Conservation (phyloP, 2,113 vertebrate species). For the Athene noctua region DNA sequence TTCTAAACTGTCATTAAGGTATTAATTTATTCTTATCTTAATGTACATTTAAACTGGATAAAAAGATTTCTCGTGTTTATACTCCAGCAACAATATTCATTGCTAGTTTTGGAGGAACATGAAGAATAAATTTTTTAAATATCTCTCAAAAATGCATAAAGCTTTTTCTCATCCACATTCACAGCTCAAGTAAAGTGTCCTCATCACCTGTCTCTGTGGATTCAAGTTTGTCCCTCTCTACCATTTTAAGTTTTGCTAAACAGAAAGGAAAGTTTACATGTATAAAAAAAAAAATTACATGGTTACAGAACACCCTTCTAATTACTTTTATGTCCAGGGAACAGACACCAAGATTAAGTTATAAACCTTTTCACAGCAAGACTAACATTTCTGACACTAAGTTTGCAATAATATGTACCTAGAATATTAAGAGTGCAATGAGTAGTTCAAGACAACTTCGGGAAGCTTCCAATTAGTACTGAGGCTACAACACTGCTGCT, state of each 20-base stretch:
- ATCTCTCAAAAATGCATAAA: background rate
- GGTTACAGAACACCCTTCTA: background rate
- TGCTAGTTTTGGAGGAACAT: background rate
- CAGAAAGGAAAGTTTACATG: background rate
- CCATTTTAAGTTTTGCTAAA: background rate
- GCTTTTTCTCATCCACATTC: background rate
- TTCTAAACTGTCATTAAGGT: background rate
- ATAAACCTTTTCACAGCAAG: background rate
- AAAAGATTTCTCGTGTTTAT: background rate
- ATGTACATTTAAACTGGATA: background rate
- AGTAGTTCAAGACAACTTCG: background rate
- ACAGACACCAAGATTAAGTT: background rate
- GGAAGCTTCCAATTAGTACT: background rate
- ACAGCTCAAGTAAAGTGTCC: background rate
- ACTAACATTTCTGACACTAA: background rate
- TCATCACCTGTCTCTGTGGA: background rate
- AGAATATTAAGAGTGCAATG: background rate
- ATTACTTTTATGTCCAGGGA: background rate
- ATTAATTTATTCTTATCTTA: background rate
- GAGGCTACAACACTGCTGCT: background rate
- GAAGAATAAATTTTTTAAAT: background rate
- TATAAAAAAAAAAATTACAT: background rate
- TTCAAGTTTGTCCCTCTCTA: background rate
- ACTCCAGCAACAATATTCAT: background rate
- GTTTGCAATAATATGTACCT: background rate